Evolutionary conservation across 2,113 vertebrate species (phyloP).

Genomic region (Siniperca knerii): DNA sequence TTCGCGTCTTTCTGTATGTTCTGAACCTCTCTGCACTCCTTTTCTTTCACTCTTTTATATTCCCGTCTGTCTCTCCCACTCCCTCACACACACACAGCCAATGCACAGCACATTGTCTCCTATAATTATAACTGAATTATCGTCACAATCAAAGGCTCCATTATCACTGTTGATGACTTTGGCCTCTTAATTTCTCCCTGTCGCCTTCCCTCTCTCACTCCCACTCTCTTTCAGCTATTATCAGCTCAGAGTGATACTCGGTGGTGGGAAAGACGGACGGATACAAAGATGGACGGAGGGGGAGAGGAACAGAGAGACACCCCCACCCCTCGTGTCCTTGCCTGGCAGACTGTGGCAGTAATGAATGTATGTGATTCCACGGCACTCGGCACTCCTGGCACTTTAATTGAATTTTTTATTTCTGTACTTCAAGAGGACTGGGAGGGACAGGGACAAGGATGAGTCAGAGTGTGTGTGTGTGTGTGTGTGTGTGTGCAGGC

Average conservation of each 20-base stretch:
- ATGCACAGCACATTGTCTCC: constrained; percentile 26
- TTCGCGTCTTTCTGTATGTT: background rate
- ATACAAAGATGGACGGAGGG: background rate
- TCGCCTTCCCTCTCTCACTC: background rate
- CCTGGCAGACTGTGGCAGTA: constrained; percentile 54
- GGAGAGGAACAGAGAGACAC: background rate
- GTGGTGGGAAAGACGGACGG: constrained; percentile 1
- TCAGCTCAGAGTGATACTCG: constrained; percentile 15
- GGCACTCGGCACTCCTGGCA: constrained; percentile 38
- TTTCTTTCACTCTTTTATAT: background rate
- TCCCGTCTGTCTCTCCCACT: background rate
- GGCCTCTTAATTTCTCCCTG: constrained; percentile 45
- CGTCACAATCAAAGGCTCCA: constrained; percentile 65
- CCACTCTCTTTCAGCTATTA: constrained; percentile 15
- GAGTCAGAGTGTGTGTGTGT: constrained; percentile 14
- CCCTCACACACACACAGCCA: background rate
- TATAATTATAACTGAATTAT: constrained; percentile 64
- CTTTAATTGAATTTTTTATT: constrained; percentile 76
- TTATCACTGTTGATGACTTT: constrained; percentile 54
- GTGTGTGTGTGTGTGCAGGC: background rate
- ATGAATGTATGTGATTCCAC: constrained; percentile 63
- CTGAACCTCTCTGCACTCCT: background rate
- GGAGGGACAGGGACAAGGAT: constrained; percentile 4
- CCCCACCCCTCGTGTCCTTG: constrained; percentile 11
- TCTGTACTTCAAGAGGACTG: constrained; percentile 30